Base-by-base conservation (phyloP, 2,113 vertebrate species). In the Cynopterus brachyotis region DNA sequence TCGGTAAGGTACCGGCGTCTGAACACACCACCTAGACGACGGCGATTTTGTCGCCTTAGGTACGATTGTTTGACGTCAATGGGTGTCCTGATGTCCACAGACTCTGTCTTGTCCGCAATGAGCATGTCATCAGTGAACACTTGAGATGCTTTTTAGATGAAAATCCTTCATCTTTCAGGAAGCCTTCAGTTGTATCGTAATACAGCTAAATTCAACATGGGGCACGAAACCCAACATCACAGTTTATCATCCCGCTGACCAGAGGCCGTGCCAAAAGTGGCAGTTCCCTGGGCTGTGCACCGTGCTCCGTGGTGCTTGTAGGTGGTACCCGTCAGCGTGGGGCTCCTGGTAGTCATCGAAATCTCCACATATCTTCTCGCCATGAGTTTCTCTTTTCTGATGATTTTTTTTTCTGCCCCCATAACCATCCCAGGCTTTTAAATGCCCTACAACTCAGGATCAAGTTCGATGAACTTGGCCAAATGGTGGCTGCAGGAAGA, bases 121-220 rank as follows among this genome's bases (percentile, higher is more conserved):
- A 17, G 57, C 28, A 3, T n/a, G 26, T 87, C 73, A n/a, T 90
- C 80, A 69, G 0, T 93, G 76, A 26, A 67, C 32, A 62, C 82
- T 82, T 79, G 47, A 59, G 50, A 45, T 6, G n/a, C 42, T 91
- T 79, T 80, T 73, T 30, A 81, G 37, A n/a, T 28, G 53, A 95
- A 89, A 89, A 28, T 10, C 55, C 4, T 42, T 50, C 28, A 9
- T 19, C 57, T 15, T 69, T 67, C 55, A 57, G 47, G 53, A 60
- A 89, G 28, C 24, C 30, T 80, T 80, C 45, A 47, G 13, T 50
- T 50, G 50, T 50, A 50, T 50, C 0, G 50, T 24, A 40, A 67
- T 24, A 8, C 30, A 32, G 37, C 64, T 22, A 9, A 57, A 55
- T 32, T 64, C 30, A 17, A 13, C 15, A 0, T 3, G 11, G n/a